Evolutionary conservation across 2,113 vertebrate species (phyloP).

Genomic region (Andinoacara biseriatus): DNA sequence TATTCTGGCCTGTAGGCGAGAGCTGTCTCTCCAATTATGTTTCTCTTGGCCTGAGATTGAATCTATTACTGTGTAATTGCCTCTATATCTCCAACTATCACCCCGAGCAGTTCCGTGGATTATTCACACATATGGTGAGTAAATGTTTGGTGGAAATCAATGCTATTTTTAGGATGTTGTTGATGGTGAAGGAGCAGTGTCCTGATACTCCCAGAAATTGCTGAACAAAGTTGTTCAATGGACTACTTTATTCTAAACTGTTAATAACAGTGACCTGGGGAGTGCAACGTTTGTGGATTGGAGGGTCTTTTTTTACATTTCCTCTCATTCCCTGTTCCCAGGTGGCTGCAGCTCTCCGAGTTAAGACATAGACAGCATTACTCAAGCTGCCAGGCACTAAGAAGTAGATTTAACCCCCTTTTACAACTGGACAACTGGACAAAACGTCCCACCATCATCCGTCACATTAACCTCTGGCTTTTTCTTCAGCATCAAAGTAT

Average conservation of each 20-base stretch:
- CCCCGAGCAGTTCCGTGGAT: constrained; percentile 57
- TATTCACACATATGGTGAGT: constrained; percentile 70
- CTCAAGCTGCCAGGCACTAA: not conserved
- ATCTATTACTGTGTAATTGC: constrained; percentile 76
- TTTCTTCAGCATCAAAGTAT: not conserved
- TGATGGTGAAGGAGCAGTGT: constrained; percentile 44
- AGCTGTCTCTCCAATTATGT: constrained; percentile 71
- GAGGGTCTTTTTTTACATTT: not conserved
- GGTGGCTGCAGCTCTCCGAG: not conserved
- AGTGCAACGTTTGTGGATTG: not conserved
- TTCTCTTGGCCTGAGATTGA: constrained; percentile 70
- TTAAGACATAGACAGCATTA: constrained; percentile 18
- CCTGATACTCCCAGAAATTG: constrained; percentile 1
- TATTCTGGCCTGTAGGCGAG: constrained; percentile 61
- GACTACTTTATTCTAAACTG: constrained; percentile 6
- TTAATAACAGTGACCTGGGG: constrained; percentile 1
- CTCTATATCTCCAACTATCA: constrained; percentile 68
- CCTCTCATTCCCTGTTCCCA: not conserved
- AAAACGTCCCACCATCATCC: not conserved
- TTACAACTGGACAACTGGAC: not conserved
- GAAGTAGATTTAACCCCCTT: not conserved
- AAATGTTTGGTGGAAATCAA: constrained; percentile 62
- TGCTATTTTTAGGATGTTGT: constrained; percentile 63
- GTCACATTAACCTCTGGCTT: not conserved
- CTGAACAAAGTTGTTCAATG: constrained; percentile 18